Base-by-base conservation (phyloP, 2,888 invertebrate genomes). In the Ichneumoninae sp. region DNA sequence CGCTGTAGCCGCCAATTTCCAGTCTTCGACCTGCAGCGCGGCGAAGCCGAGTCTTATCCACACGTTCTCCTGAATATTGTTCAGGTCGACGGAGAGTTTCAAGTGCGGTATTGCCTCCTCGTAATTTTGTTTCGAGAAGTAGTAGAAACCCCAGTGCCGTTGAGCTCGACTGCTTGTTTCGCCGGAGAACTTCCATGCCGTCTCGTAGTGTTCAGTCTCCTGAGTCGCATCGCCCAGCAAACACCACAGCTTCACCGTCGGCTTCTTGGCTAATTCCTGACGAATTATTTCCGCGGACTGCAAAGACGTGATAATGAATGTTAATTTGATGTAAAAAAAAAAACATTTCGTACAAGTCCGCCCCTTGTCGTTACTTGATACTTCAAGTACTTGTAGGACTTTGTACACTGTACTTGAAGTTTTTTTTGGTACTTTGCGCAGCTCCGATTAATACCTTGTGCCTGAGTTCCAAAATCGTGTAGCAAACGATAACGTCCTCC, bases 401-500 rank as follows among this genome's bases (percentile, higher is more conserved):
- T 8, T 36, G 7, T 7, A 8, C 36, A 36, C 6, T 7, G 7
- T 36, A 36, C 36, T 40, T 10, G 10, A 40, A 40, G 40, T 40
- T 1, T 40, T 40, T 40, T 40, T 40, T 40, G 10, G 10, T 10
- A 40, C 1, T 1, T 19, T 69, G 19, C 80, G 7, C 19, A 40
- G 44, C 26, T 68, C 50, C 40, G 13, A 7, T 66, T 6, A 65
- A 50, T 90, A 96, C 96, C 94, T 98, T 98, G 90, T 99, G 98
- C 52, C 96, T 95, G 88, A 98, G 94, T 88, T 98, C 96, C 84
- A 99, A 93, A 85, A 96, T 94, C 57, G 97, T 97, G 92, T 99
- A 99, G 94, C 99, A 99, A 1, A 96, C 95, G 77, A 99, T 97
- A 40, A 98, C 97, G 86, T 98, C 97, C 90, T 99, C 98, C 99